A percentile compares a stretch with the other conserved stretches of the same genome.
Evolutionary conservation across 1,140 invertebrate species (phyloP).

Genomic region (Antheraea pernyi): DNA sequence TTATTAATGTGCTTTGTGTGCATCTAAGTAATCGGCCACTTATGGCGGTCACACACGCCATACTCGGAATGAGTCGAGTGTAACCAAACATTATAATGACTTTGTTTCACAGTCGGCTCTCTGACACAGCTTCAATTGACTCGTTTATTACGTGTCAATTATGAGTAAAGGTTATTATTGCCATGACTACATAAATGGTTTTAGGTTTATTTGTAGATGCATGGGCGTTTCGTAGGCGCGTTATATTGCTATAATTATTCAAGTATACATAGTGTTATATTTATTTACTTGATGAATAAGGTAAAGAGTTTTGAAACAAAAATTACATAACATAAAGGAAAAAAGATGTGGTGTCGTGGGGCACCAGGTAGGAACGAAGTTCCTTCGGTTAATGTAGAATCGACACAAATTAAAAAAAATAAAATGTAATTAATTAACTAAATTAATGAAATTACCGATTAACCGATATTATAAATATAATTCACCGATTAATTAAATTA

Average conservation of each 20-base stretch:
- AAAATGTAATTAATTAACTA: too few species aligned
- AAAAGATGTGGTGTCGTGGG: too few species aligned
- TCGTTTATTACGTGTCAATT: slow-evolving; percentile 60
- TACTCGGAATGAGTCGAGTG: slow-evolving; percentile 18
- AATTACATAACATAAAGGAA: too few species aligned
- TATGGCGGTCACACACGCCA: slow-evolving; percentile 52
- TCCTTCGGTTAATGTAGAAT: too few species aligned
- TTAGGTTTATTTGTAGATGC: slow-evolving; percentile 8
- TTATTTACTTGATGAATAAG: background rate
- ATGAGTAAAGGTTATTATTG: slow-evolving; percentile 45
- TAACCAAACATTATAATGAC: slow-evolving; percentile 56
- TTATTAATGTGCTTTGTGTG: slow-evolving; percentile 39
- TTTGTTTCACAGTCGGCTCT: slow-evolving; percentile 45
- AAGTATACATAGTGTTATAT: background rate
- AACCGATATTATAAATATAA: too few species aligned
- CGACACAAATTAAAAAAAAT: too few species aligned
- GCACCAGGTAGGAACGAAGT: too few species aligned
- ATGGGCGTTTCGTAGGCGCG: slow-evolving; percentile 5
- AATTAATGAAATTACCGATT: too few species aligned
- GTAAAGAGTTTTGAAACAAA: background rate
- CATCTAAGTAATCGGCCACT: slow-evolving; percentile 57
- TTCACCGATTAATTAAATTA: too few species aligned
- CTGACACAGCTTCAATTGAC: slow-evolving; percentile 32
- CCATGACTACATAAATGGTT: slow-evolving; percentile 24
- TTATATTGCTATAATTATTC: background rate